Base-by-base conservation (phyloP, 2,113 vertebrate genomes). In the Amazona guildingii region DNA sequence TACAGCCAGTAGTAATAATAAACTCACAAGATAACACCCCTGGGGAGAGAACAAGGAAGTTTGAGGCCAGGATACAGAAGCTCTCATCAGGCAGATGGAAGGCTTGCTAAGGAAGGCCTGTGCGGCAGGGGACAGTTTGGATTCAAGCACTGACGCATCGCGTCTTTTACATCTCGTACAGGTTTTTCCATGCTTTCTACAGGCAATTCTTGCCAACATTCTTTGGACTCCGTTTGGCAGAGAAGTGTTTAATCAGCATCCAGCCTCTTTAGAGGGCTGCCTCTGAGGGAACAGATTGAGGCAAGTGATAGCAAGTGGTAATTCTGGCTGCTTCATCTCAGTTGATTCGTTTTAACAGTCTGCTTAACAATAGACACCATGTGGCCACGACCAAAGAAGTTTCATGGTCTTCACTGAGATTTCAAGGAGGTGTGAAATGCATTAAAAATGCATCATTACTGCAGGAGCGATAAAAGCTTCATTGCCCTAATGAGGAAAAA, bases 261-360 rank as follows among this genome's bases (percentile, higher is more conserved):
- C 87, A 80, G 48, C 24, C 85, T 68, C 84, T 83, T 76, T 33
- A 29, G 13, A 0, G 51, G 67, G 62, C 82, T 78, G 84, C 72
- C 91, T 94, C 91, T 12, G 68, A 85, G 86, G 91, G 68, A 90
- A 68, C 31, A 24, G 85, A 79, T 78, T 82, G 86, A 73, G 83
- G 77, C 43, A 2, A 75, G 37, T 2, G 7, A 94, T 57, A 85
- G 83, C 83, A 86, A 96, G 90, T 51, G 79, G 82, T 78, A 89
- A 96, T 96, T 89, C 92, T 85, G 82, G 83, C 94, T 83, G 88
- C 72, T 74, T 92, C 49, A 86, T 83, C 62, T 59, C 84, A 18
- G 49, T 46, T 86, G 84, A 91, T 96, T 86, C 69, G 68, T 92
- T 91, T 94, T 54, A 94, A 91, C 88, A 94, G 48, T 4, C 88